These are phyloP conservation scores for Ephialtes manifestator DNA, from an alignment of 2,888 invertebrate genomes.

Conservation along the genomic window DNA sequence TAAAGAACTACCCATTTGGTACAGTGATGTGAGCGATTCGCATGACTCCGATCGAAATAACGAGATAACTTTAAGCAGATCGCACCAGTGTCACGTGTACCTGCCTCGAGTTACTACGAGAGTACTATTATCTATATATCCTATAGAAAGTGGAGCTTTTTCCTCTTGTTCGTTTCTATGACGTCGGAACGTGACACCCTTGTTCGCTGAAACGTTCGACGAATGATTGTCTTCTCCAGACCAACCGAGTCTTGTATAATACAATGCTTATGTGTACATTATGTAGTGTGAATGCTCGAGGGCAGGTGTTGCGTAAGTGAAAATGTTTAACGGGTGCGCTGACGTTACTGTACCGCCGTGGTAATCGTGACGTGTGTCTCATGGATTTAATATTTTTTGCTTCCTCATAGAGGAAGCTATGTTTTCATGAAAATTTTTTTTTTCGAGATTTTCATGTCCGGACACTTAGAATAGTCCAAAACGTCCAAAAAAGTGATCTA, in stretches of 20 bases:
- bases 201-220: conserved; percentile 3
- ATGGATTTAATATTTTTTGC: no score
- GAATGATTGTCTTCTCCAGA: not conserved
- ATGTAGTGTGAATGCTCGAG: conserved; percentile 8
- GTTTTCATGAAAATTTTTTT: no score
- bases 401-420: no score
- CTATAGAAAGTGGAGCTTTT: not conserved
- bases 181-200: conserved; percentile 26
- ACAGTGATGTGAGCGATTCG: not conserved
- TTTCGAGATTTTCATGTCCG: no score
- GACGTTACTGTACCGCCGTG: conserved; percentile 50
- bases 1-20: not conserved
- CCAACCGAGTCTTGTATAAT: not conserved
- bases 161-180: not conserved
- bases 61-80: conserved; percentile 1
- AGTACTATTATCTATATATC: not conserved
- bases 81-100: conserved; percentile 26
- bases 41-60: conserved; percentile 3
- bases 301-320: conserved; percentile 52
- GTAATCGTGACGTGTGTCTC: conserved; percentile 49
- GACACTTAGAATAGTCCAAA: no score
- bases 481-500: no score
- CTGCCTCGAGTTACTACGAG: not conserved
- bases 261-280: not conserved
- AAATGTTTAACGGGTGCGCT: conserved; percentile 26